These are phyloP conservation scores for Clarias magur DNA, from an alignment of 2,113 vertebrate genomes.

Conservation along the genomic window DNA sequence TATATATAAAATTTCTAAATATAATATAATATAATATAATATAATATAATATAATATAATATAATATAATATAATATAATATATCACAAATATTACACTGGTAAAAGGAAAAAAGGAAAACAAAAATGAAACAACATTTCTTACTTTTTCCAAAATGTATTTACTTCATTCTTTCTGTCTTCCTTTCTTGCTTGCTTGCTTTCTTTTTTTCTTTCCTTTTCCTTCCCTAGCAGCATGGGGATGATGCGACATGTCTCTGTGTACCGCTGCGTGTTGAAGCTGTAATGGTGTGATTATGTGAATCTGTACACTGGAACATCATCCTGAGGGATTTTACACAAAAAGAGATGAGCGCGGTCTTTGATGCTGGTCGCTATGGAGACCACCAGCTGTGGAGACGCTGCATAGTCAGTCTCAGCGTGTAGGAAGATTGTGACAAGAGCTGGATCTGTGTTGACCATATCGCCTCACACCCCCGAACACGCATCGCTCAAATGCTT, in stretches of 20 bases:
- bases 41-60: too few species aligned
- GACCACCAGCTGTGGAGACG: slow-evolving; percentile 11
- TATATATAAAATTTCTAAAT: too few species aligned
- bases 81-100: too few species aligned
- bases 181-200: not conserved
- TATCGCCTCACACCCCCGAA: not conserved
- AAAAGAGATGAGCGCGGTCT: slow-evolving; percentile 13
- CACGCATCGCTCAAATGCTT: not conserved
- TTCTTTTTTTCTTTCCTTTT: not conserved
- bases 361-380: slow-evolving; percentile 48
- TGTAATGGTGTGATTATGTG: not conserved
- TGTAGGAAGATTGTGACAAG: not conserved
- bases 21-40: too few species aligned
- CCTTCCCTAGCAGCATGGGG: not conserved
- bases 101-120: too few species aligned
- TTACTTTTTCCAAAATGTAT: too few species aligned
- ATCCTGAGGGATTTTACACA: slow-evolving; percentile 9
- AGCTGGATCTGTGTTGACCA: not conserved
- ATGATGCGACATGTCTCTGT: not conserved
- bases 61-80: too few species aligned
- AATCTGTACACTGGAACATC: slow-evolving; percentile 6
- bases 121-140: too few species aligned
- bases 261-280: not conserved
- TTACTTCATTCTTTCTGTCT: not conserved
- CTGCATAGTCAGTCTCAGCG: not conserved